A percentile compares a stretch with the other conserved stretches of the same genome.
Evolutionary conservation across 2,888 invertebrate genomes (phyloP).

Genomic region (Drosophila paranaensis): DNA sequence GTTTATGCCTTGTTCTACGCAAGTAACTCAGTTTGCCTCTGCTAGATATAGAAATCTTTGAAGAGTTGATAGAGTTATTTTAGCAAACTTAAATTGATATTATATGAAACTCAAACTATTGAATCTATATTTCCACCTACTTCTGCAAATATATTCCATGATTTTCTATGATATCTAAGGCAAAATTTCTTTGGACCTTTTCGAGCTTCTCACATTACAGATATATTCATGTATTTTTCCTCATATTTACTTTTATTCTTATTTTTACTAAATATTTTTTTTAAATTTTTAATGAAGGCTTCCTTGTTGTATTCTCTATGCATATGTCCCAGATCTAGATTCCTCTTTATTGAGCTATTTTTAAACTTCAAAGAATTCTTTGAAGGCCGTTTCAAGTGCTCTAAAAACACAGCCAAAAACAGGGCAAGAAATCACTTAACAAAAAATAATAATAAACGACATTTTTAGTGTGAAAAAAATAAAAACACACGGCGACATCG

Average conservation of each 20-base stretch:
- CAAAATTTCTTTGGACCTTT: no score
- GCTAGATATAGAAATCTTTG: no score
- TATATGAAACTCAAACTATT: no score
- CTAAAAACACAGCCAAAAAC: slow-evolving; percentile 18
- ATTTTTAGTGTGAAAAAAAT: slow-evolving; percentile 49
- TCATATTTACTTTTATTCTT: not conserved
- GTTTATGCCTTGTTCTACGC: no score
- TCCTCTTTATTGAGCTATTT: not conserved
- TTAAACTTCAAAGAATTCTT: slow-evolving; percentile 13
- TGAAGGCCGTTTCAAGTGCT: slow-evolving; percentile 28
- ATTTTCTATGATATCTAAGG: no score
- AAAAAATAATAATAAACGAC: not conserved
- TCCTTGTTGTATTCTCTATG: not conserved
- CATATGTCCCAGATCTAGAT: not conserved
- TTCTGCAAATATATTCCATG: no score
- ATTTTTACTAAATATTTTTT: not conserved
- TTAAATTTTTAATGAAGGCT: not conserved
- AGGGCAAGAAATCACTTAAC: slow-evolving; percentile 14
- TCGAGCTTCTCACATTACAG: no score
- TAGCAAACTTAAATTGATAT: no score
- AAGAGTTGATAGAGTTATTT: no score
- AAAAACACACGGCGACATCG: slow-evolving; percentile 12
- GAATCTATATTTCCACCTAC: no score
- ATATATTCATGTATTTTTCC: no score
- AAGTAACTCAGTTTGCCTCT: no score